Base-by-base conservation (phyloP, 1,140 invertebrate genomes). In the Trichonephila clavipes region DNA sequence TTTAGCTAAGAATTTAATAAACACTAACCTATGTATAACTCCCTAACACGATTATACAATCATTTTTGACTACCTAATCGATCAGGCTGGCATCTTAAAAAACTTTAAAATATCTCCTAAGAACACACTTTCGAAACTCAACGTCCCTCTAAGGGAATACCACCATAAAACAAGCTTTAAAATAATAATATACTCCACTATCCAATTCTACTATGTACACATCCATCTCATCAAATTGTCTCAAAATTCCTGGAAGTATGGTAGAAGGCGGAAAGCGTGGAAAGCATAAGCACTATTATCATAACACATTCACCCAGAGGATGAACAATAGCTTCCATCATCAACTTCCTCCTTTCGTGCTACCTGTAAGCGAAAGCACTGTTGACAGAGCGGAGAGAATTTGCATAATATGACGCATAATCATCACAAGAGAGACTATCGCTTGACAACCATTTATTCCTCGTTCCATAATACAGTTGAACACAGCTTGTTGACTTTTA, bases 391-490 rank as follows among this genome's bases (percentile, higher is more conserved):
- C 82, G 10, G 21, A 59, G 82, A 51, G 82, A 51, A 85, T 58
- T 85, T 85, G 82, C 82, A 82, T 82, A 82, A 82, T 82, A 51
- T 82, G 81, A 82, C 81, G 44, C 81, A 40, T 82, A 82, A 82
- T 82, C 81, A 85, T 44, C 82, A 85, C 58, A 85, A 59, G 21
- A n/a, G 44, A 14, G 82, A 59, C 82, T 85, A 51, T 58, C 58
- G 19, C 24, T 28, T 10, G 66, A n/a, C 66, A 10, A 24, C 7
- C 66, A 69, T 77, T 77, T 77, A 77, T 77, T 77, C 72, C 24
- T 18, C 81, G 7, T 44, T 51, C 51, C 44, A n/a, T 51, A 58
- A 85, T n/a, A 85, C 82, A 51, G 82, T 24, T 18, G 19, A n/a
- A 58, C n/a, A 24, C 44, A 85, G 44, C 40, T 19, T 69, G 21